These are phyloP conservation scores for Dynastes tityus DNA, from an alignment of 2,888 invertebrate species.

Conservation along the genomic window DNA sequence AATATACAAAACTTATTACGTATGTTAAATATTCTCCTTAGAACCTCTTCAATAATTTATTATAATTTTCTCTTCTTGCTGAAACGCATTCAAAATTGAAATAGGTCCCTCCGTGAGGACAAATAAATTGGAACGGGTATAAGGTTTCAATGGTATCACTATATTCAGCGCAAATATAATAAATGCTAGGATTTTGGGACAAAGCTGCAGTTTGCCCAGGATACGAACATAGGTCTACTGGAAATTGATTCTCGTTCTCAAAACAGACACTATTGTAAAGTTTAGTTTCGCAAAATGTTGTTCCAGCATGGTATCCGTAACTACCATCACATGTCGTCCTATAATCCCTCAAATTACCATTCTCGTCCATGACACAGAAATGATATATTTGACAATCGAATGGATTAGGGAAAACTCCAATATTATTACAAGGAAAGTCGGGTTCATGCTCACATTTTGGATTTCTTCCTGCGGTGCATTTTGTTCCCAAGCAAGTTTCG, in stretches of 20 bases:
- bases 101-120: conserved; percentile 47
- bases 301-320: conserved; percentile 50
- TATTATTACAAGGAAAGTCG: conserved; percentile 34
- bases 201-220: conserved; percentile 43
- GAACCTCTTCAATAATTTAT: conserved; percentile 16
- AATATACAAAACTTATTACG: too few relatives aligned
- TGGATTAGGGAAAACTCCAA: conserved; percentile 46
- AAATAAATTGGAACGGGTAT: conserved; percentile 49
- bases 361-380: conserved; percentile 14
- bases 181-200: conserved; percentile 47
- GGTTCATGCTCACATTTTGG: conserved; percentile 11
- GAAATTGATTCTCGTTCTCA: conserved; percentile 3
- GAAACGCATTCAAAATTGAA: conserved; percentile 12
- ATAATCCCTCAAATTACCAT: background rate
- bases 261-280: conserved; percentile 25
- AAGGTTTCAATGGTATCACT: background rate
- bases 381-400: conserved; percentile 36
- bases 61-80: background rate
- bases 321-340: conserved; percentile 41
- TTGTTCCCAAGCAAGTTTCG: conserved; percentile 15
- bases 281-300: conserved; percentile 49
- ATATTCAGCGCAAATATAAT: conserved; percentile 50
- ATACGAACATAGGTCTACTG: conserved; percentile 47
- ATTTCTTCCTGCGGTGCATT: conserved; percentile 20
- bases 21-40: background rate